Percentiles rank a stretch among this genome's conserved stretches.
Conservation (phyloP, 2,113 vertebrate genomes). For the Takifugu bimaculatus region DNA sequence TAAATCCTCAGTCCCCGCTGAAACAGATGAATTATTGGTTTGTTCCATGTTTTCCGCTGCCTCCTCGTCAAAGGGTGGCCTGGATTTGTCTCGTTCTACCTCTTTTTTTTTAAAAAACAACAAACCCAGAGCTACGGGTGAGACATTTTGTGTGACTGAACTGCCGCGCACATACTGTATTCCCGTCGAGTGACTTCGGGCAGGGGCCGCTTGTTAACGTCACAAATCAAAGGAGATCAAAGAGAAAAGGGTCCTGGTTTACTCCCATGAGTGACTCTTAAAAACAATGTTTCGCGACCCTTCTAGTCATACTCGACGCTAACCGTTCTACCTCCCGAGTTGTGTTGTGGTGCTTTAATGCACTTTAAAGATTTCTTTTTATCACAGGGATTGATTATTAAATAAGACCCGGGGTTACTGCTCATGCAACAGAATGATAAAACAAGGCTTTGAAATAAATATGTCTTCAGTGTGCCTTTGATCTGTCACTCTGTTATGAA, state of each 20-base stretch:
- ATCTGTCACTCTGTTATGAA: slow-evolving; percentile 48
- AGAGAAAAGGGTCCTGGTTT: slow-evolving; percentile 38
- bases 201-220: slow-evolving; percentile 62
- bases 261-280: slow-evolving; percentile 43
- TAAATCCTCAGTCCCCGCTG: slow-evolving; percentile 55
- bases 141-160: slow-evolving; percentile 52
- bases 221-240: slow-evolving; percentile 57
- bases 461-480: slow-evolving; percentile 50
- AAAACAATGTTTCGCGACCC: slow-evolving; percentile 39
- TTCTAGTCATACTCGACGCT: slow-evolving; percentile 9
- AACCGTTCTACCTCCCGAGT: no score
- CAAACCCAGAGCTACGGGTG: slow-evolving; percentile 21
- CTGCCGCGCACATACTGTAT: slow-evolving; percentile 13
- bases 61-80: slow-evolving; percentile 62
- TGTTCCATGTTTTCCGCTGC: slow-evolving; percentile 58
- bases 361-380: slow-evolving; percentile 29
- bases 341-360: slow-evolving; percentile 2
- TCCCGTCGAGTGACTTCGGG: slow-evolving; percentile 45
- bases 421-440: slow-evolving; percentile 57
- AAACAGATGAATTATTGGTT: slow-evolving; percentile 56
- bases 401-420: slow-evolving; percentile 29
- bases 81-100: slow-evolving; percentile 38
- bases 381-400: slow-evolving; percentile 32
- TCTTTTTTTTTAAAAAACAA: slow-evolving; percentile 1
- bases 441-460: slow-evolving; percentile 55